A percentile compares a stretch with the other conserved stretches of the same genome.
These are phyloP conservation scores for Ceyx cyanopectus DNA, from an alignment of 2,113 vertebrate species.

Conservation along the genomic window DNA sequence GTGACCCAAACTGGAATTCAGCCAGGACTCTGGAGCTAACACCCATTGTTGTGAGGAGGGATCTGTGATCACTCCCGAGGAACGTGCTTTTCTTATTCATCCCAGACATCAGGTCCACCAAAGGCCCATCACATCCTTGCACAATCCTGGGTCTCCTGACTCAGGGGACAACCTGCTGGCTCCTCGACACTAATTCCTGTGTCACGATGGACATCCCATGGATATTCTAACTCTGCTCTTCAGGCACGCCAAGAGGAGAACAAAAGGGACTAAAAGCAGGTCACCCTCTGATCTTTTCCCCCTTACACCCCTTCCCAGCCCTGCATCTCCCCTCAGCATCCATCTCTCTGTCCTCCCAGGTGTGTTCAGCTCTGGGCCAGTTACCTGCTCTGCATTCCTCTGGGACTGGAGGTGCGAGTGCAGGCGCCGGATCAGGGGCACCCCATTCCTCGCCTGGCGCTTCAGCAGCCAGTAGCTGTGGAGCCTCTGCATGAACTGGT, in stretches of 20 bases:
- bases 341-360: accelerated
- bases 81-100: not conserved
- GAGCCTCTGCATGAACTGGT: slow-evolving; percentile 94
- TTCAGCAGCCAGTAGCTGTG: slow-evolving; percentile 98
- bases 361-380: not conserved
- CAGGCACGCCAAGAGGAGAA: not conserved
- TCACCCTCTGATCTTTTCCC: not conserved
- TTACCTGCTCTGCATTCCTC: slow-evolving; percentile 88
- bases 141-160: not conserved
- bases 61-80: not conserved
- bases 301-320: not conserved
- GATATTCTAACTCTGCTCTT: not conserved
- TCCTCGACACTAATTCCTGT: not conserved
- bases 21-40: not conserved
- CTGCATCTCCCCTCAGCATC: not conserved
- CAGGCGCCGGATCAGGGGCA: slow-evolving; percentile 91
- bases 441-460: slow-evolving; percentile 92
- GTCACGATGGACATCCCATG: not conserved
- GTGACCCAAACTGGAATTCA: not conserved
- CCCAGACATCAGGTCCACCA: not conserved
- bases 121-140: not conserved
- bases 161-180: not conserved
- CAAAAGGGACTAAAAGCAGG: not conserved
- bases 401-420: slow-evolving; percentile 91
- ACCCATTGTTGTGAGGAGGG: not conserved